Evolutionary conservation across 2,797 vertebrate species (phyloP).

Genomic region (Passerculus sandwichensis): DNA sequence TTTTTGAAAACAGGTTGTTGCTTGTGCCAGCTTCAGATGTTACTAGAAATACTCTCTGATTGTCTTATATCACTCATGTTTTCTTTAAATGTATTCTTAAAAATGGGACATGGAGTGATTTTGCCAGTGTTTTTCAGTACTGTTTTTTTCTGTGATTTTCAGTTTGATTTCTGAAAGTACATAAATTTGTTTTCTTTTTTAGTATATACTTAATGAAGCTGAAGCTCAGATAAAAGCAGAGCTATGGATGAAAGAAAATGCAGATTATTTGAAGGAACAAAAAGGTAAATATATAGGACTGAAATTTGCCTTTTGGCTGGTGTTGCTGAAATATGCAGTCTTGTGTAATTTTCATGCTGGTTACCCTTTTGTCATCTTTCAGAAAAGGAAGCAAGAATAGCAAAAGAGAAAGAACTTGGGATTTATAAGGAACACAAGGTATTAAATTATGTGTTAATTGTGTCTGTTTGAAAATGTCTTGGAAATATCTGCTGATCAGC

Average conservation of each 20-base stretch:
- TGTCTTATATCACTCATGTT: not conserved
- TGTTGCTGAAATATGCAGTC: not conserved
- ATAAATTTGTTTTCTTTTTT: constrained; percentile 51
- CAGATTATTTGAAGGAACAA: constrained; percentile 93
- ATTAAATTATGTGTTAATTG: constrained; percentile 36
- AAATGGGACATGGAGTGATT: not conserved
- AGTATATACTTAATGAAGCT: constrained; percentile 93
- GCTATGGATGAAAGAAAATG: constrained; percentile 95
- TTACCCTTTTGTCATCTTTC: constrained; percentile 64
- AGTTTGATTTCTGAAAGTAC: constrained; percentile 29
- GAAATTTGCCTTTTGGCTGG: constrained; percentile 23
- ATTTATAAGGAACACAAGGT: constrained; percentile 97
- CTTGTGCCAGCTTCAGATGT: not conserved
- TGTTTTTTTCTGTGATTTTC: constrained; percentile 6
- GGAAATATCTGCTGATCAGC: not conserved
- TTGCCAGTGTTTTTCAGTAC: constrained; percentile 4
- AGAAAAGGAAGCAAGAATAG: constrained; percentile 95
- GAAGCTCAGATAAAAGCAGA: constrained; percentile 93
- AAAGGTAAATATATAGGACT: constrained; percentile 79
- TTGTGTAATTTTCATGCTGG: constrained; percentile 34
- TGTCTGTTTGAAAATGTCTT: constrained; percentile 48
- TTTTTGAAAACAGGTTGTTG: not conserved
- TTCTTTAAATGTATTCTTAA: not conserved
- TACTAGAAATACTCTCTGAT: not conserved
- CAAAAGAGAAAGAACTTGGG: constrained; percentile 95